These are phyloP conservation scores for Nycticebus coucang DNA, from an alignment of 2,113 vertebrate species.

Conservation along the genomic window DNA sequence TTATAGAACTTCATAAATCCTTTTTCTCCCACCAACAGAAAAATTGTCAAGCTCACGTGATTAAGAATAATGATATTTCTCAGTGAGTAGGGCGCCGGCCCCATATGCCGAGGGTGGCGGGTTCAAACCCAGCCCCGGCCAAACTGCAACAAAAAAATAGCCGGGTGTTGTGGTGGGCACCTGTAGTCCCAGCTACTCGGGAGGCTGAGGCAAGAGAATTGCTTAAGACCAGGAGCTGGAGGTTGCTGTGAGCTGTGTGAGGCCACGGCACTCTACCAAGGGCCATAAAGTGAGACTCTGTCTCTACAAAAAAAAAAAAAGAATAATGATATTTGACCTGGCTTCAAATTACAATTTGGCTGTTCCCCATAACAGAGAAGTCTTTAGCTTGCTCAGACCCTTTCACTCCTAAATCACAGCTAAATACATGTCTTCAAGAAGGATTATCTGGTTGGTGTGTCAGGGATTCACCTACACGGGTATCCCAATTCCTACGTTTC, in stretches of 20 bases:
- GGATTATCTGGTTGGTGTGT: background rate
- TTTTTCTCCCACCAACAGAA: background rate
- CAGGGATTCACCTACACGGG: background rate
- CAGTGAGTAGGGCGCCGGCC: too few species aligned
- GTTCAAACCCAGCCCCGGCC: too few species aligned
- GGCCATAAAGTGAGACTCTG: too few species aligned
- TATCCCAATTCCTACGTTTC: background rate
- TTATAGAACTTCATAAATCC: background rate
- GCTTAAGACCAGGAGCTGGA: too few species aligned
- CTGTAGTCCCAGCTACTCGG: too few species aligned
- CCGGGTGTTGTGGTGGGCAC: too few species aligned
- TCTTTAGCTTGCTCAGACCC: background rate
- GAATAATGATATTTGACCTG: background rate
- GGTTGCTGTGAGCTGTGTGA: too few species aligned
- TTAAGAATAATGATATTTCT: background rate
- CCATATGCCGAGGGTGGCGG: too few species aligned
- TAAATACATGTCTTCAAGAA: background rate
- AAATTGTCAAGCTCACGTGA: background rate
- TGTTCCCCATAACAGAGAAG: background rate
- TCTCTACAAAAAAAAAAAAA: too few species aligned
- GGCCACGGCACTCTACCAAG: too few species aligned
- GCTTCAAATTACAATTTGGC: background rate
- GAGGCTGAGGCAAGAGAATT: too few species aligned
- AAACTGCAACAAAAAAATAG: too few species aligned
- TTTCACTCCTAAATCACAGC: background rate